phyloP scores from a whole-genome alignment of 2,797 vertebrate genomes.

The Oreochromis grahami region DNA sequence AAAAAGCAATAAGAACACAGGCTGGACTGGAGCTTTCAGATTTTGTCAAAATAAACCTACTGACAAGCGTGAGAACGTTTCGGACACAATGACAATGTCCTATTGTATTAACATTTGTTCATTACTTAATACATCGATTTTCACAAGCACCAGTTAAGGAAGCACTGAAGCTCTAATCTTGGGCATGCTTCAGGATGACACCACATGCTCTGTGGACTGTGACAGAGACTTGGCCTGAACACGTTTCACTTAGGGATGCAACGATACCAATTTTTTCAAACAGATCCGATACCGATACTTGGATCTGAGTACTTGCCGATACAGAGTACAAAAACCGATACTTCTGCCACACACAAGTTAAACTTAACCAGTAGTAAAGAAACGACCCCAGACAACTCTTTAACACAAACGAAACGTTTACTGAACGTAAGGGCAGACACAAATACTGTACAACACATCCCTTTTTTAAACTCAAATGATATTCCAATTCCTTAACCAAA shows the following conservation, averaged over 20 bases:
- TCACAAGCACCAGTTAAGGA: neutral
- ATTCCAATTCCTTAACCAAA: too few species aligned
- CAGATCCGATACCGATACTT: too few species aligned
- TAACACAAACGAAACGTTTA: too few species aligned
- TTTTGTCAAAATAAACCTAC: neutral
- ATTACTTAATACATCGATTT: neutral
- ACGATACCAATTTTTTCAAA: too few species aligned
- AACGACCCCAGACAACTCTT: too few species aligned
- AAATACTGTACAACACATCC: too few species aligned
- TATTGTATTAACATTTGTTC: neutral
- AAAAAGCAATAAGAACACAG: neutral
- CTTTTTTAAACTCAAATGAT: too few species aligned
- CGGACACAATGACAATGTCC: rapidly evolving
- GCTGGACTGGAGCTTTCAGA: neutral
- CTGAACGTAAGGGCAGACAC: too few species aligned
- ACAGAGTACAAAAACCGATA: too few species aligned
- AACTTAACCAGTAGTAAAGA: too few species aligned
- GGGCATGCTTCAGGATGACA: neutral
- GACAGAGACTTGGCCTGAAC: neutral
- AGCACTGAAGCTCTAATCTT: neutral
- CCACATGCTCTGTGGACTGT: neutral
- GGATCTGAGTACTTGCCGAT: too few species aligned
- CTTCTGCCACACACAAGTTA: too few species aligned
- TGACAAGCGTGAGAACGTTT: neutral
- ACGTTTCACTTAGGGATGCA: neutral